Percentiles rank a stretch among this genome's conserved stretches.
Evolutionary conservation across 2,888 invertebrate species (phyloP).

Genomic region (Oligia fasciuncula): DNA sequence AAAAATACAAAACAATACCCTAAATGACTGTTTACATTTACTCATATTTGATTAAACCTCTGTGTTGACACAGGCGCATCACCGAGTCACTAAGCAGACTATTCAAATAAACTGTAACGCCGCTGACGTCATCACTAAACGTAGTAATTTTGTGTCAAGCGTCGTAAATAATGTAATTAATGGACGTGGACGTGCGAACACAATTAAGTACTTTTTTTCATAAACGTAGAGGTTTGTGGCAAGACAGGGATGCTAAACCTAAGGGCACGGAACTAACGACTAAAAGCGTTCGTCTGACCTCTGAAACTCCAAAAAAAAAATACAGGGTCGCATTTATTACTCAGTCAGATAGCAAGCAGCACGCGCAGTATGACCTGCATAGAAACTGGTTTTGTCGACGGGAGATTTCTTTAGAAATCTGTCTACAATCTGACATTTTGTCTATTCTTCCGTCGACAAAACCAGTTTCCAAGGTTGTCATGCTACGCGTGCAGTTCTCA

Average conservation of each 20-base stretch:
- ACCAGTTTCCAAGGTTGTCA: too few species aligned
- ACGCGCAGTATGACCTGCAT: not conserved
- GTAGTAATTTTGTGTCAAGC: constrained; percentile 21
- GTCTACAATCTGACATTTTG: too few species aligned
- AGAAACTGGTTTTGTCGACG: not conserved
- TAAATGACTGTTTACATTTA: constrained; percentile 21
- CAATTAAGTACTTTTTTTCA: not conserved
- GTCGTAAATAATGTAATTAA: constrained; percentile 37
- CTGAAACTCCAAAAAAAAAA: not conserved
- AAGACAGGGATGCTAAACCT: not conserved
- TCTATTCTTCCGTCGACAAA: too few species aligned
- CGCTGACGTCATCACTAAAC: constrained; percentile 42
- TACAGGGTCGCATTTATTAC: not conserved
- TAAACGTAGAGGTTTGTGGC: not conserved
- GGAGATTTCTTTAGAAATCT: too few species aligned
- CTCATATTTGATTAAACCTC: constrained; percentile 48
- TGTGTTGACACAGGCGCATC: constrained; percentile 38
- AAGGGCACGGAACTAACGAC: not conserved
- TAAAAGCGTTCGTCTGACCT: not conserved
- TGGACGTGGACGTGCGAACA: not conserved
- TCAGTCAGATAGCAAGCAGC: not conserved
- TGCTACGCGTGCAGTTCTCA: not conserved
- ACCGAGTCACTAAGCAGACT: constrained; percentile 15
- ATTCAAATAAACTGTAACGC: constrained; percentile 11
- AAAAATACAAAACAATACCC: constrained; percentile 12